phyloP scores from a whole-genome alignment of 2,113 vertebrate genomes.

The Anser cygnoides region DNA sequence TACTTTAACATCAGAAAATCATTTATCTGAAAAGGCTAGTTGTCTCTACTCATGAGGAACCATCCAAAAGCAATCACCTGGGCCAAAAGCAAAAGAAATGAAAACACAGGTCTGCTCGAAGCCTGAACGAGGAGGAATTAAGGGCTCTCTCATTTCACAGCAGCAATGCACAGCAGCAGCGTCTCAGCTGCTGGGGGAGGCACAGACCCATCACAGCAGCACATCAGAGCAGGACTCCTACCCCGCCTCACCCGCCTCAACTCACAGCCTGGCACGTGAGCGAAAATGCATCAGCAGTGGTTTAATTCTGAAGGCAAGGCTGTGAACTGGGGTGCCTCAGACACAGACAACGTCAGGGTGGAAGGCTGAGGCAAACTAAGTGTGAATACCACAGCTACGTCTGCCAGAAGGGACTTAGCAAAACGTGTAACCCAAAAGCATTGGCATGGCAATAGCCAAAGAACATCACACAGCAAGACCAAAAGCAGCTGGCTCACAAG shows the following conservation, averaged over 20 bases:
- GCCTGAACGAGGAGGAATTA: fast-evolving
- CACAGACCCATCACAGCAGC: fast-evolving
- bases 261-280: fast-evolving
- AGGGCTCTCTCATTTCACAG: neutral
- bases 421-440: neutral
- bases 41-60: neutral
- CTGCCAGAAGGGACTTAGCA: neutral
- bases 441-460: neutral
- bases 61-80: neutral
- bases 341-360: fast-evolving
- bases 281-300: fast-evolving
- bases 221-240: neutral
- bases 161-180: fast-evolving
- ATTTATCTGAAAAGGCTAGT: neutral
- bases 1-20: slow-evolving; percentile 2
- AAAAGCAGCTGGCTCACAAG: neutral
- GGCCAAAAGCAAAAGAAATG: neutral
- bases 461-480: neutral
- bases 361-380: neutral
- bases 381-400: neutral
- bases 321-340: neutral
- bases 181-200: fast-evolving
- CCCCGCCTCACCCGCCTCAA: neutral
- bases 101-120: neutral
- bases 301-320: neutral